Percentiles rank a stretch among this genome's conserved stretches.
phyloP scores from a whole-genome alignment of 2,888 invertebrate genomes.

The Pheosia gnoma region DNA sequence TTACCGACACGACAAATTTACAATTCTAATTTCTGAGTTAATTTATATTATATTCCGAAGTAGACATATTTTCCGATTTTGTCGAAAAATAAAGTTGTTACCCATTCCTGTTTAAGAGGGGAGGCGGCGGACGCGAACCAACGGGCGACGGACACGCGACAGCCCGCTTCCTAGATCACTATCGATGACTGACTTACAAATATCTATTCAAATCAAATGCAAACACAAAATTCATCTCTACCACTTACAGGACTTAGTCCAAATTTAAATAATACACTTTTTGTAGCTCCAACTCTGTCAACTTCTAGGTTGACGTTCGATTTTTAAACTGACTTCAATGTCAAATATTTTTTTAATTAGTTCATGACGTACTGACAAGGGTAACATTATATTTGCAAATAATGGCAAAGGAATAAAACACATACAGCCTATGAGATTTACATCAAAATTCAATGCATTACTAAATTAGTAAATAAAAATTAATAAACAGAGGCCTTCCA shows the following conservation, averaged over 20 bases:
- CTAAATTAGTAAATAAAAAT: no score
- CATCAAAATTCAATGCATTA: no score
- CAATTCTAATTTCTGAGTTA: constrained; percentile 69
- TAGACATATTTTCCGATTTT: constrained; percentile 59
- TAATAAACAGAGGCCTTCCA: no score
- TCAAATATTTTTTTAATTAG: constrained; percentile 12
- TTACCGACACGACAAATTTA: constrained; percentile 63
- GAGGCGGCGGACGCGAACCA: constrained; percentile 30
- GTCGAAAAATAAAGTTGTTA: constrained; percentile 78
- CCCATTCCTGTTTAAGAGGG: constrained; percentile 53
- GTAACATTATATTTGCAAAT: no score
- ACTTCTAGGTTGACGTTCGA: constrained; percentile 54
- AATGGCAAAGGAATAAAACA: no score
- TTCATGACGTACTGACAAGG: background rate
- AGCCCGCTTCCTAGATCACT: constrained; percentile 54
- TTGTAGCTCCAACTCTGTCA: constrained; percentile 23
- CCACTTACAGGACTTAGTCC: constrained; percentile 19
- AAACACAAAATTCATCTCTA: constrained; percentile 43
- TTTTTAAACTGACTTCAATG: constrained; percentile 48
- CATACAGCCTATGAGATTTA: no score
- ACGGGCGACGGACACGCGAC: constrained; percentile 68
- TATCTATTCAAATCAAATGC: constrained; percentile 43
- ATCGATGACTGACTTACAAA: constrained; percentile 63
- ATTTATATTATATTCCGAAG: constrained; percentile 63
- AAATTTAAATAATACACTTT: background rate